These are phyloP conservation scores for Gopherus flavomarginatus DNA, from an alignment of 2,113 vertebrate species.

Conservation along the genomic window DNA sequence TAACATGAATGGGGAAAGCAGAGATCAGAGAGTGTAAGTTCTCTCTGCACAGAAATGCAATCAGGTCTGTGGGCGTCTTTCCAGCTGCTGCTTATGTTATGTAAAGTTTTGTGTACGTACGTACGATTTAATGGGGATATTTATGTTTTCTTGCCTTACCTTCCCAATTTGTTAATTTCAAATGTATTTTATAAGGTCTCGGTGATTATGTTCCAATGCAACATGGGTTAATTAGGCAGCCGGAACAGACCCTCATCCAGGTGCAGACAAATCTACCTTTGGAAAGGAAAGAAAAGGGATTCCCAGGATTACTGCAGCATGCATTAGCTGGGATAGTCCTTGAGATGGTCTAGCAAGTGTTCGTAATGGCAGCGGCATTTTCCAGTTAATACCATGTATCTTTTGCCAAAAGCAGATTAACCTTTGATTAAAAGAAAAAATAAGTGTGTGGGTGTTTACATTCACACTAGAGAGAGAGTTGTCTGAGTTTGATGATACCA, in stretches of 20 bases:
- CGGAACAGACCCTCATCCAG: constrained; percentile 15
- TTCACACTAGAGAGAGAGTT: neutral
- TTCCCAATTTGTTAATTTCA: constrained; percentile 71
- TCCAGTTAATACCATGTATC: neutral
- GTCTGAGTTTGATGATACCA: neutral
- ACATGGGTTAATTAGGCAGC: constrained; percentile 9
- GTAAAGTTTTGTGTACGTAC: constrained; percentile 77
- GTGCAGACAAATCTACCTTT: neutral
- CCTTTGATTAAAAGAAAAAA: neutral
- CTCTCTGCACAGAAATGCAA: constrained; percentile 74
- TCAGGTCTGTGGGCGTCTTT: constrained; percentile 75
- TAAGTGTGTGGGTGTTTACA: neutral
- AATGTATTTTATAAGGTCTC: constrained; percentile 43
- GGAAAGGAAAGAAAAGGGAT: constrained; percentile 7
- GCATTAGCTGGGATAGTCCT: neutral
- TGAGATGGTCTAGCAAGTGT: neutral
- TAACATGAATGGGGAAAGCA: constrained; percentile 74
- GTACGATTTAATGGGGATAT: constrained; percentile 65
- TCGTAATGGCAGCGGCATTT: neutral
- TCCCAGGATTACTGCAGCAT: neutral
- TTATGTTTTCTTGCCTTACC: constrained; percentile 72
- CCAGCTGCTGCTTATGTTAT: constrained; percentile 75
- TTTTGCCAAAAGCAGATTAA: neutral
- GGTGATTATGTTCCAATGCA: constrained; percentile 12
- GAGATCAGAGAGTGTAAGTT: constrained; percentile 72